Percentiles rank a stretch among this genome's conserved stretches.
Conservation (phyloP, 2,113 vertebrate species). For the Xenopus borealis region DNA sequence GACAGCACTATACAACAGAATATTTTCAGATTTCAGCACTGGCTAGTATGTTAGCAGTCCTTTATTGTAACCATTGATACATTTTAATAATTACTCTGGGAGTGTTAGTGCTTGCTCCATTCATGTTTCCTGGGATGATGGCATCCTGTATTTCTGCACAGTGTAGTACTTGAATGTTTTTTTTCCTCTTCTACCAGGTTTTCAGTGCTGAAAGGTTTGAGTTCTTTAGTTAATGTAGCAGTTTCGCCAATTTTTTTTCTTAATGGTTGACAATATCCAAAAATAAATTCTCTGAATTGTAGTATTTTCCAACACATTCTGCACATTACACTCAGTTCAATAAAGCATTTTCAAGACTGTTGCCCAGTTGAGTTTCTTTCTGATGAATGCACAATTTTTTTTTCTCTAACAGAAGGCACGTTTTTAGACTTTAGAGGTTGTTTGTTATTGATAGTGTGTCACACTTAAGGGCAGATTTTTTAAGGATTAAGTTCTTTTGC, state of each 20-base stretch:
- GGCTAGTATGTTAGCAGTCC: slow-evolving; percentile 60
- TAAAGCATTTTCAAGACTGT: slow-evolving; percentile 83
- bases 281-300: slow-evolving; percentile 65
- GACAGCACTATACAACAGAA: slow-evolving; percentile 51
- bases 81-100: slow-evolving; percentile 46
- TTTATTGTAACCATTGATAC: slow-evolving; percentile 54
- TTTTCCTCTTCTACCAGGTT: slow-evolving; percentile 57
- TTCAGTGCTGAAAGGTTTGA: slow-evolving; percentile 45
- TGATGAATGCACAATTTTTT: slow-evolving; percentile 39
- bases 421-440: background rate
- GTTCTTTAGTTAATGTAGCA: slow-evolving; percentile 58
- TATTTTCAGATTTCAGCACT: slow-evolving; percentile 57
- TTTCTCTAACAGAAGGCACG: background rate
- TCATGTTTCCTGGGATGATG: slow-evolving; percentile 45
- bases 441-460: background rate
- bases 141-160: slow-evolving; percentile 45
- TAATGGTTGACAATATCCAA: slow-evolving; percentile 66
- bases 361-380: slow-evolving; percentile 72
- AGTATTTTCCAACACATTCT: slow-evolving; percentile 73
- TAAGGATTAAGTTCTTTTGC: too few species aligned
- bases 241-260: slow-evolving; percentile 55
- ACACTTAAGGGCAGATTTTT: too few species aligned
- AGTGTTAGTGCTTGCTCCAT: slow-evolving; percentile 49
- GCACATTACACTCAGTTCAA: slow-evolving; percentile 76
- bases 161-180: slow-evolving; percentile 53